Conservation (phyloP, 2,888 invertebrate genomes). For the Lymantria monacha region DNA sequence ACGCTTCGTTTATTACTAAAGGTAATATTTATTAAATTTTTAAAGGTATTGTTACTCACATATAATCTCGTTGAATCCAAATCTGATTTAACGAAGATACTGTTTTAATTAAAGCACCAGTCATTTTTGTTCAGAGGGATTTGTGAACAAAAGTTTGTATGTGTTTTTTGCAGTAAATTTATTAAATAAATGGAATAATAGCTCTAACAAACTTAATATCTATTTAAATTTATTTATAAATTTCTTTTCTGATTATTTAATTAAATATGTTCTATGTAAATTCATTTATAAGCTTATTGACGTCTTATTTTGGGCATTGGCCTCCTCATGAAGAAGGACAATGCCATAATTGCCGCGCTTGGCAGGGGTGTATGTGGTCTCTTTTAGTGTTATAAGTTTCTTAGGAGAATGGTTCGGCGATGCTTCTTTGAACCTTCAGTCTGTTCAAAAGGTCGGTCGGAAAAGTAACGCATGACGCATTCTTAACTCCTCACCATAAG, state of each 20-base stretch:
- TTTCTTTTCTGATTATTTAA: not conserved
- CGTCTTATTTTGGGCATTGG: not conserved
- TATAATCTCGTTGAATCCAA: not conserved
- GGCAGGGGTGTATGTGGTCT: not conserved
- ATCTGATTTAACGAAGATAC: not conserved
- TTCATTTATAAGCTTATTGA: not conserved
- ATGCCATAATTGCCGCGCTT: not conserved
- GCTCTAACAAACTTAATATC: not conserved
- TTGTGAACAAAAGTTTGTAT: too few species aligned
- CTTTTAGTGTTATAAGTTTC: not conserved
- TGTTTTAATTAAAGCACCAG: not conserved
- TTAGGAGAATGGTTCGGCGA: not conserved
- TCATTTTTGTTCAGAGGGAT: not conserved
- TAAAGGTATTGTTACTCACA: not conserved
- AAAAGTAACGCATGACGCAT: not conserved
- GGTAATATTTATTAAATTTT: not conserved
- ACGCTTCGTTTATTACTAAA: not conserved
- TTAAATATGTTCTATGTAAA: too few species aligned
- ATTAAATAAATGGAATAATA: too few species aligned
- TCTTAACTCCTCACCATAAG: too few species aligned
- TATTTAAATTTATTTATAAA: not conserved
- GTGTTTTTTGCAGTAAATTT: too few species aligned
- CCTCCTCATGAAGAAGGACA: not conserved
- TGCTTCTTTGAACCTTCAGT: not conserved
- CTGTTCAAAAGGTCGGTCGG: not conserved